Evolutionary conservation across 2,797 vertebrate genomes (phyloP).

Genomic region (Pangasius sanitwongsei): DNA sequence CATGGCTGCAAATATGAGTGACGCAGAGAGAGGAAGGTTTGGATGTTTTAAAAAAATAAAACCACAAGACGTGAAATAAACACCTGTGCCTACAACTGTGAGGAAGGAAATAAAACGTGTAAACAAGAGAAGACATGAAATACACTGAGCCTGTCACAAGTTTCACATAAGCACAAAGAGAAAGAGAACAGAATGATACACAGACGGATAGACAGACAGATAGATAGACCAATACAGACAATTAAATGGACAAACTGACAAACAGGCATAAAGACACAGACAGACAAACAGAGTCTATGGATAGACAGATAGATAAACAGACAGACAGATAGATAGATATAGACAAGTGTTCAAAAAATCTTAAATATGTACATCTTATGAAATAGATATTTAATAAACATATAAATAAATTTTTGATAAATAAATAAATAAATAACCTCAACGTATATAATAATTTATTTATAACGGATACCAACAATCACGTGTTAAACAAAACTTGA

Average conservation of each 20-base stretch:
- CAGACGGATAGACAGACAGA: not conserved
- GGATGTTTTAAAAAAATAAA: not conserved
- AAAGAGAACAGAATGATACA: not conserved
- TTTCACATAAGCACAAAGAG: not conserved
- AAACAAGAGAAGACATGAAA: not conserved
- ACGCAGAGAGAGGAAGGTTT: not conserved
- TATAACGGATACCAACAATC: not conserved
- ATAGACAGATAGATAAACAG: not conserved
- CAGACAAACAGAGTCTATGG: not conserved
- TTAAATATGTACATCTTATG: too few relatives aligned
- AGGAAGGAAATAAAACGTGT: not conserved
- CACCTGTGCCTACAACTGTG: not conserved
- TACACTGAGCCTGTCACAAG: not conserved
- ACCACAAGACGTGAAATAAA: not conserved
- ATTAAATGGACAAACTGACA: not conserved
- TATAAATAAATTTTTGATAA: too few relatives aligned
- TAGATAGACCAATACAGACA: accelerated
- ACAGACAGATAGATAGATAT: not conserved
- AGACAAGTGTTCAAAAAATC: too few relatives aligned
- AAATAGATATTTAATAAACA: too few relatives aligned
- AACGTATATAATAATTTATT: not conserved
- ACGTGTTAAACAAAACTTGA: not conserved
- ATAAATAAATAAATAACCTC: not conserved
- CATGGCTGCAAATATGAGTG: not conserved
- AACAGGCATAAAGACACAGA: not conserved